Conservation (phyloP, 2,113 vertebrate species). For the Paramormyrops kingsleyae region DNA sequence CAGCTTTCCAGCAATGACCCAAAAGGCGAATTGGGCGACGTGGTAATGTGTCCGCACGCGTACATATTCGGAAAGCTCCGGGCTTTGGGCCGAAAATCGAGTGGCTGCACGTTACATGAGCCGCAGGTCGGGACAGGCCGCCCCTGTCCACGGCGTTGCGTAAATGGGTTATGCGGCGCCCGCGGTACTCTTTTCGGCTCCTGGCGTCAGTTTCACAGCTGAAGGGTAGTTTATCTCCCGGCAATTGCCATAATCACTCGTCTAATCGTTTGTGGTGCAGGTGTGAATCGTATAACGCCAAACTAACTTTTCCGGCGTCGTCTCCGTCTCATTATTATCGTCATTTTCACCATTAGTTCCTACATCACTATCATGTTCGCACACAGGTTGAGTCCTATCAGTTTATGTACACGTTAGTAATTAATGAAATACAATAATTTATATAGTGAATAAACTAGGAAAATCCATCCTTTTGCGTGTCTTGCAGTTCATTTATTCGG, state of each 20-base stretch:
- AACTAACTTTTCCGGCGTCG: background rate
- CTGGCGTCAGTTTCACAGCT: background rate
- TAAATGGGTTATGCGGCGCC: background rate
- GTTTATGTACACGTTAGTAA: background rate
- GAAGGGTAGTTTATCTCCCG: background rate
- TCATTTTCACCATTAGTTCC: background rate
- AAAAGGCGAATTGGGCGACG: constrained; percentile 34
- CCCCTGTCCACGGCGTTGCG: background rate
- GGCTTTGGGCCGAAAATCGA: background rate
- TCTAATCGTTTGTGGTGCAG: background rate
- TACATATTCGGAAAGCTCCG: background rate
- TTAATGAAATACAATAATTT: background rate
- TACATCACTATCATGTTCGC: background rate
- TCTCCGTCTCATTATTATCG: background rate
- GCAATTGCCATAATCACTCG: background rate
- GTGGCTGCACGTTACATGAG: background rate
- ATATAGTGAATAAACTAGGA: background rate
- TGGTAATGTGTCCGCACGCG: constrained; percentile 29
- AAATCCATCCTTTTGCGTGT: background rate
- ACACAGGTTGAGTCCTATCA: background rate
- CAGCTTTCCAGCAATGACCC: constrained; percentile 40
- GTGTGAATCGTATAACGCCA: background rate
- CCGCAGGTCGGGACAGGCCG: background rate
- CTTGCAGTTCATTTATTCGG: background rate
- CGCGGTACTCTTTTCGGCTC: background rate